phyloP scores from a whole-genome alignment of 2,113 vertebrate genomes.

The Indri indri region DNA sequence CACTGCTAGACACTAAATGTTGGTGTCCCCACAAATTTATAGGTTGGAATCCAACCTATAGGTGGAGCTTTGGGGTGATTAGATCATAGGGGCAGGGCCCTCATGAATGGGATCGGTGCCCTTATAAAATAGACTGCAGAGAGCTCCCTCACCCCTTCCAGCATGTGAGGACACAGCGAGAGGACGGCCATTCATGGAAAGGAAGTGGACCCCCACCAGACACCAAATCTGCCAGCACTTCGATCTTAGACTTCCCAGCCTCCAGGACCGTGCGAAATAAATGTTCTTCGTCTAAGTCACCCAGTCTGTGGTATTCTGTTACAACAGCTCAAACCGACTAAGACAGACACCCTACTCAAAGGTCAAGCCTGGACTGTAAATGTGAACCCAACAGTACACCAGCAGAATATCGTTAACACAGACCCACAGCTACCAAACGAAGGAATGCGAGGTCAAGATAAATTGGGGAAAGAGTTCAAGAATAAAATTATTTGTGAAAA shows the following conservation, averaged over 20 bases:
- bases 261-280: background rate
- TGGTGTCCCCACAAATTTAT: background rate
- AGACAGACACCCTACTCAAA: background rate
- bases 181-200: background rate
- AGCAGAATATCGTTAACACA: background rate
- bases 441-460: background rate
- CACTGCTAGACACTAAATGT: no score
- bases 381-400: background rate
- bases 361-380: background rate
- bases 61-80: background rate
- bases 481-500: slow-evolving; percentile 9
- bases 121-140: background rate
- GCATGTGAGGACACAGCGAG: background rate
- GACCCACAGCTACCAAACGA: background rate
- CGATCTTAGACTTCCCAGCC: background rate
- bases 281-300: background rate
- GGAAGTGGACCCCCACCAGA: background rate
- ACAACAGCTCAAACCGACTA: background rate
- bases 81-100: no score
- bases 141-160: background rate
- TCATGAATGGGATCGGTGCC: background rate
- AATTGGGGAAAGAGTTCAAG: background rate
- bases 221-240: background rate
- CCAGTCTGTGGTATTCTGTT: background rate
- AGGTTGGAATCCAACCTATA: background rate